These are phyloP conservation scores for Knipowitschia caucasica DNA, from an alignment of 2,797 vertebrate genomes.

Conservation along the genomic window DNA sequence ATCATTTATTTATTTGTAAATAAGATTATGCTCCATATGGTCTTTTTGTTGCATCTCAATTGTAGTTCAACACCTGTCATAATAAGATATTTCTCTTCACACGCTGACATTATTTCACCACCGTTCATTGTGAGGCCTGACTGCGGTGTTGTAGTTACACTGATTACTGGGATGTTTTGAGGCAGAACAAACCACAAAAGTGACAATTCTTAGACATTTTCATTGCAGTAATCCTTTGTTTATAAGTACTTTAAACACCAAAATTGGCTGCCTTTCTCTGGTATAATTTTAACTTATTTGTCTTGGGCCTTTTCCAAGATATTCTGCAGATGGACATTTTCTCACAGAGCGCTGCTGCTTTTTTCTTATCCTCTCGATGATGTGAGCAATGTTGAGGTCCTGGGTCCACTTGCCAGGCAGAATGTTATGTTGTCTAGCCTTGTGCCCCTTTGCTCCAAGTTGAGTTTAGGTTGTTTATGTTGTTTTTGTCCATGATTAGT, in stretches of 20 bases:
- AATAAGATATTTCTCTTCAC: background rate
- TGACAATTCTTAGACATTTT: slow-evolving; percentile 58
- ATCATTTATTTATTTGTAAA: too few species aligned
- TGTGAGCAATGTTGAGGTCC: slow-evolving; percentile 27
- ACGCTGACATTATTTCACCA: background rate
- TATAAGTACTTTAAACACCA: slow-evolving; percentile 62
- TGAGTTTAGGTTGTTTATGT: slow-evolving; percentile 5
- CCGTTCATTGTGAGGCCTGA: slow-evolving; percentile 12
- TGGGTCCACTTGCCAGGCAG: slow-evolving; percentile 14
- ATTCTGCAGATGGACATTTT: slow-evolving; percentile 68
- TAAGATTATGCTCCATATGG: too few species aligned
- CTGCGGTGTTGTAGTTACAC: slow-evolving; percentile 24
- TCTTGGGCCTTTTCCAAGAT: slow-evolving; percentile 70
- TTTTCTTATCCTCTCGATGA: slow-evolving; percentile 36
- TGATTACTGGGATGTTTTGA: slow-evolving; percentile 46
- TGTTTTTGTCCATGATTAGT: background rate
- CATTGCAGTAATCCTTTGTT: slow-evolving; percentile 63
- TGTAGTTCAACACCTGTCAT: slow-evolving; percentile 10
- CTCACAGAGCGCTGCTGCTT: slow-evolving; percentile 58
- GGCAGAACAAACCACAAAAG: slow-evolving; percentile 51
- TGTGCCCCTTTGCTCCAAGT: slow-evolving; percentile 27
- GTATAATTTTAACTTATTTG: slow-evolving; percentile 80
- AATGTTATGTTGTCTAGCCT: slow-evolving; percentile 30
- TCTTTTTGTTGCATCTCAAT: background rate
- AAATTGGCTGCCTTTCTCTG: slow-evolving; percentile 61